Evolutionary conservation across 2,888 invertebrate genomes (phyloP).

Genomic region (Heteromurus nitidus): DNA sequence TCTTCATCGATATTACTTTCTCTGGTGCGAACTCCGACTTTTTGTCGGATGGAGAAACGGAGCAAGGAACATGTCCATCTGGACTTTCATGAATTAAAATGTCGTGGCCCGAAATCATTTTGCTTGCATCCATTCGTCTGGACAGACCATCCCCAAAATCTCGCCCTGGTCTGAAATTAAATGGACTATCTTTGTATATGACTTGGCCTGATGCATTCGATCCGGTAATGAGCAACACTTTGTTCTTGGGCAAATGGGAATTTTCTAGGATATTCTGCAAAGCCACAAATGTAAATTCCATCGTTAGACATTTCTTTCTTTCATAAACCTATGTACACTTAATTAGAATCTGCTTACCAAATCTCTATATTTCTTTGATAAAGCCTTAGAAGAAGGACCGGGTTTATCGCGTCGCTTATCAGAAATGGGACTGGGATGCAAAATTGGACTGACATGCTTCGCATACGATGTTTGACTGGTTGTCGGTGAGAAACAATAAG

Average conservation of each 20-base stretch:
- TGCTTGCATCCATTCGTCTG: conserved; percentile 52
- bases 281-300: conserved; percentile 7
- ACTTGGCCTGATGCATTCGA: conserved; percentile 69
- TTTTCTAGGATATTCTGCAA: conserved; percentile 48
- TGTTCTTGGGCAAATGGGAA: conserved; percentile 55
- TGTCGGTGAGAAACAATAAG: conserved; percentile 61
- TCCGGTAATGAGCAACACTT: conserved; percentile 72
- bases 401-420: conserved; percentile 11
- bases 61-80: no score
- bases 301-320: no score
- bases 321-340: not conserved
- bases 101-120: conserved; percentile 19
- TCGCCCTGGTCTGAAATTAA: conserved; percentile 34
- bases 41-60: conserved; percentile 35
- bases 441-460: conserved; percentile 11
- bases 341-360: conserved; percentile 16
- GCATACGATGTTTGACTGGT: conserved; percentile 29
- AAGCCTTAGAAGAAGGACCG: conserved; percentile 8
- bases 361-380: conserved; percentile 23
- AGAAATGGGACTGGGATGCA: not conserved
- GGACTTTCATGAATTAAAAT: conserved; percentile 5
- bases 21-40: conserved; percentile 68
- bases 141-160: conserved; percentile 54
- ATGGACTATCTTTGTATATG: conserved; percentile 69
- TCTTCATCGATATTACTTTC: conserved; percentile 89